These are phyloP conservation scores for Rallus limicola DNA, from an alignment of 2,113 vertebrate genomes.

Conservation along the genomic window DNA sequence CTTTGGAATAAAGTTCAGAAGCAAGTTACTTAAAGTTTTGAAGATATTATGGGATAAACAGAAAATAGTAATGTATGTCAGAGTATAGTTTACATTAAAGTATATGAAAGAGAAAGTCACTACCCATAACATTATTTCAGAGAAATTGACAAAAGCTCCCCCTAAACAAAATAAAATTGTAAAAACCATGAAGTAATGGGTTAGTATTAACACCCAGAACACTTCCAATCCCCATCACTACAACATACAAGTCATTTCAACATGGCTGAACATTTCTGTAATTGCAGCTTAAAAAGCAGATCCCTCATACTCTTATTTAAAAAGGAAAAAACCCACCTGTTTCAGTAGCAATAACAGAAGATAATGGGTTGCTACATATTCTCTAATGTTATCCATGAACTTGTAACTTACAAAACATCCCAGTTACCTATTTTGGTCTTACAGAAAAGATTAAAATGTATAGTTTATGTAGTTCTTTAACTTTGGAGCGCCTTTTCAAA, in stretches of 20 bases:
- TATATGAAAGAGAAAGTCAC: not conserved
- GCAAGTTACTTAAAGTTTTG: not conserved
- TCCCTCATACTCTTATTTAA: not conserved
- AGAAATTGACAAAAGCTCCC: not conserved
- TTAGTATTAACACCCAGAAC: not conserved
- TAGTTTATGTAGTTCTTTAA: not conserved
- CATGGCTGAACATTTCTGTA: not conserved
- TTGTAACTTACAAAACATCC: not conserved
- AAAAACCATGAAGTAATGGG: not conserved
- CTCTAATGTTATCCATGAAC: not conserved
- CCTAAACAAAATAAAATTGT: not conserved
- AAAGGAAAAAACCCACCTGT: too few species aligned
- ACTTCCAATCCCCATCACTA: not conserved
- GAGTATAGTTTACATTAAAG: not conserved
- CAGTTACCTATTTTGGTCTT: not conserved
- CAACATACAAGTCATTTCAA: not conserved
- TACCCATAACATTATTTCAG: not conserved
- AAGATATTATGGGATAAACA: not conserved
- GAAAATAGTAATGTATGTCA: not conserved
- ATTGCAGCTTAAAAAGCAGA: not conserved
- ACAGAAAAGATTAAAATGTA: not conserved
- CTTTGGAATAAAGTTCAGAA: not conserved
- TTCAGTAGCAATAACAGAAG: not conserved
- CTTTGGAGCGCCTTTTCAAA: not conserved
- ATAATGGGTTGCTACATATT: not conserved